These are phyloP conservation scores for Tretioscincus oriximinensis DNA, from an alignment of 2,113 vertebrate genomes.

Conservation along the genomic window DNA sequence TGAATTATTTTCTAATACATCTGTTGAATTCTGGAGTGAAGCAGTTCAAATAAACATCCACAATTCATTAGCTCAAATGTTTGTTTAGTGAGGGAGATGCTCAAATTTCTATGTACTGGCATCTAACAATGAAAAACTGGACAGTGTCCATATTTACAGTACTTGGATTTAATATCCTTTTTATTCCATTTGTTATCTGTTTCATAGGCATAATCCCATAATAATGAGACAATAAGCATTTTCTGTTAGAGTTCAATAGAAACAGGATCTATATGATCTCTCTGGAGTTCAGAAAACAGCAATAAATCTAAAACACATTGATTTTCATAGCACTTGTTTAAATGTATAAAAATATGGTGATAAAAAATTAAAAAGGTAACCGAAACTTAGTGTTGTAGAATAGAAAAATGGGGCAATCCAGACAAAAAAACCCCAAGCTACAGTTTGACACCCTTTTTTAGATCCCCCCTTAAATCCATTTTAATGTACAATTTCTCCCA, in stretches of 20 bases:
- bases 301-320: slow-evolving; percentile 8
- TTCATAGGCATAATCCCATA: slow-evolving; percentile 10
- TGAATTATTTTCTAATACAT: slow-evolving; percentile 5
- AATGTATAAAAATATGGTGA: background rate
- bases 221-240: slow-evolving; percentile 7
- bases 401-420: background rate
- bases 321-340: background rate
- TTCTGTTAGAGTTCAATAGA: slow-evolving; percentile 4
- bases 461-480: background rate
- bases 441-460: background rate
- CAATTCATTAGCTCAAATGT: background rate
- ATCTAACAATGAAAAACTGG: background rate
- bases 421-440: background rate
- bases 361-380: background rate
- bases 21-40: background rate
- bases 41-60: background rate
- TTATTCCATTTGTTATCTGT: slow-evolving; percentile 1
- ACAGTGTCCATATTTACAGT: background rate
- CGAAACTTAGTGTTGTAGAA: background rate
- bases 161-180: slow-evolving; percentile 19
- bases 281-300: background rate
- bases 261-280: slow-evolving; percentile 5
- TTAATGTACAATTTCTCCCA: background rate
- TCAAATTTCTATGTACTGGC: background rate
- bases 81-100: background rate